Evolutionary conservation across 2,888 invertebrate species (phyloP).

Genomic region (Neelides folsomi): DNA sequence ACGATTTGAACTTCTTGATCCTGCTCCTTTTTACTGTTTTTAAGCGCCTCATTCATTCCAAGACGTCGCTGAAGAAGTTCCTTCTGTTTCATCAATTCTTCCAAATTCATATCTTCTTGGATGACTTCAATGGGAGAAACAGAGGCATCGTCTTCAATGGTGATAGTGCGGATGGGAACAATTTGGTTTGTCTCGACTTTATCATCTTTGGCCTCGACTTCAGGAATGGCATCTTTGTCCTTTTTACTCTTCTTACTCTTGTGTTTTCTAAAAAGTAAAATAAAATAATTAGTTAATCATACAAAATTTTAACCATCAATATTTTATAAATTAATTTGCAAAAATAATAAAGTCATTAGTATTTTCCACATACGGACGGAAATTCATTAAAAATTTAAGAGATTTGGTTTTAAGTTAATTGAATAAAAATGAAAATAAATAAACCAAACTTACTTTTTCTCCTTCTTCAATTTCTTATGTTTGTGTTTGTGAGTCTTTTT

Average conservation of each 20-base stretch:
- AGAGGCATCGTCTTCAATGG: conserved; percentile 41
- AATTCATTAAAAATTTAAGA: no score
- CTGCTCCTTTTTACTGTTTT: conserved; percentile 2
- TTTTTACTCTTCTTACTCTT: conserved; percentile 51
- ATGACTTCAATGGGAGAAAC: conserved; percentile 22
- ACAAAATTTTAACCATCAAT: no score
- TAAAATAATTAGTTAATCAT: conserved; percentile 2
- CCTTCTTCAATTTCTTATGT: conserved; percentile 47
- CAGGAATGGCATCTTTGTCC: conserved; percentile 18
- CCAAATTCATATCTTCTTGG: conserved; percentile 64
- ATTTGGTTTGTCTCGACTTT: no score
- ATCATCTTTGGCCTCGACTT: conserved; percentile 7
- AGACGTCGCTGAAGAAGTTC: conserved; percentile 39
- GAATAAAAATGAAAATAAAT: not conserved
- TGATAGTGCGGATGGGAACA: no score
- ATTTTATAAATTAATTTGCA: no score
- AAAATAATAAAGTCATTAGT: no score
- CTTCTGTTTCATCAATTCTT: conserved; percentile 80
- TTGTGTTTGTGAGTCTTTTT: conserved; percentile 54
- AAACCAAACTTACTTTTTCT: conserved; percentile 38
- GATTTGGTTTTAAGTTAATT: no score
- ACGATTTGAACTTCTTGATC: conserved; percentile 12
- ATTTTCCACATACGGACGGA: no score
- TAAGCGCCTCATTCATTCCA: conserved; percentile 10
- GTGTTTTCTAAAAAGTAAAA: conserved; percentile 35